Evolutionary conservation across 2,113 vertebrate genomes (phyloP).

Genomic region (Grammomys surdaster): DNA sequence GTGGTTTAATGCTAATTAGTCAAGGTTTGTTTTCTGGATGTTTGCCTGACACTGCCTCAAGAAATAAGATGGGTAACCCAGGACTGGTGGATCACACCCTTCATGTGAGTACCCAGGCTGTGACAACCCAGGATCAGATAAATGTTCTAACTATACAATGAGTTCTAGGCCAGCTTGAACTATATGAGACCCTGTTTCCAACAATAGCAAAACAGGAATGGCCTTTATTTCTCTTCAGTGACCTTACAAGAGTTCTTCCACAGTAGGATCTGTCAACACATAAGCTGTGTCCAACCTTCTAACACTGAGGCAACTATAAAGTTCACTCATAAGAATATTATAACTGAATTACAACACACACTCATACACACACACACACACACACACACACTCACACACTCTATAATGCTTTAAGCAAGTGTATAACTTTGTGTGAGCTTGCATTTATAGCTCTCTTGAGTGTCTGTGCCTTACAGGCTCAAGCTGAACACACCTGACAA

Average conservation of each 20-base stretch:
- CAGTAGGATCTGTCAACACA: background rate
- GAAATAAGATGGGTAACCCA: background rate
- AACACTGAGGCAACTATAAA: background rate
- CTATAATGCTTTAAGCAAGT: background rate
- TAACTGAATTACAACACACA: background rate
- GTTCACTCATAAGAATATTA: background rate
- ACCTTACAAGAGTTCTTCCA: background rate
- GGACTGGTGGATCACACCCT: too few relatives aligned
- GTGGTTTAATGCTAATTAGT: conserved; percentile 15
- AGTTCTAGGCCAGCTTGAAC: background rate
- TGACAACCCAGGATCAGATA: background rate
- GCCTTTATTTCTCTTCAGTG: background rate
- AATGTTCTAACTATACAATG: background rate
- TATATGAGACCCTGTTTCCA: background rate
- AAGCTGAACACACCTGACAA: background rate
- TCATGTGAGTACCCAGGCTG: background rate
- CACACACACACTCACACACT: background rate
- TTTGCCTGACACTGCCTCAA: background rate
- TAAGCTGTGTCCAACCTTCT: background rate
- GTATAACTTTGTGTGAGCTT: background rate
- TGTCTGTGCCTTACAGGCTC: background rate
- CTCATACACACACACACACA: background rate
- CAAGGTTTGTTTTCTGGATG: background rate
- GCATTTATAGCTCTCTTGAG: background rate
- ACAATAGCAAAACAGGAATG: background rate